Evolutionary conservation across 2,888 invertebrate genomes (phyloP).

Genomic region (Tiliacea aurago): DNA sequence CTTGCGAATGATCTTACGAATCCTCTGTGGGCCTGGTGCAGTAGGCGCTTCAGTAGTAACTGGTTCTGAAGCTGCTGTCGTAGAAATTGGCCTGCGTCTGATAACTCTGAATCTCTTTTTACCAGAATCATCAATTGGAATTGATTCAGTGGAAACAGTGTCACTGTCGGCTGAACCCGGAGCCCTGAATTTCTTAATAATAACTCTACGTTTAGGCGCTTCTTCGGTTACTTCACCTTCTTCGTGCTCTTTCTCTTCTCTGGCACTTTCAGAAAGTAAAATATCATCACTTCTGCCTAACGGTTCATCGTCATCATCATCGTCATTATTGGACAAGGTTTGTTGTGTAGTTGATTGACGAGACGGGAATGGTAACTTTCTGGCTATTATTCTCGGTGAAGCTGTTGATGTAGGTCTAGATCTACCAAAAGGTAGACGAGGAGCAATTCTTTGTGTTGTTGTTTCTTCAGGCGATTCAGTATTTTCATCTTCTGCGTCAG

Average conservation of each 20-base stretch:
- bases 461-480: conserved; percentile 62
- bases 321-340: conserved; percentile 71
- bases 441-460: conserved; percentile 72
- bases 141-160: conserved; percentile 73
- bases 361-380: conserved; percentile 80
- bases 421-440: conserved; percentile 80
- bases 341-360: conserved; percentile 77
- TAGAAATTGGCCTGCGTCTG: conserved; percentile 80
- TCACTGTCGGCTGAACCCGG: conserved; percentile 66
- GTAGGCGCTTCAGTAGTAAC: conserved; percentile 66
- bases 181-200: conserved; percentile 78
- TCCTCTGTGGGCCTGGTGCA: conserved; percentile 69
- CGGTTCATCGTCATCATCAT: conserved; percentile 77
- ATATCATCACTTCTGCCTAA: conserved; percentile 85
- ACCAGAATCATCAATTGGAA: conserved; percentile 78
- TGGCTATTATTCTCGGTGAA: conserved; percentile 71
- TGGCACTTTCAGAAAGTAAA: conserved; percentile 87
- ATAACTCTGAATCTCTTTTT: conserved; percentile 82
- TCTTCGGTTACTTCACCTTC: conserved; percentile 70
- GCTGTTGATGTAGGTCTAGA: conserved; percentile 70
- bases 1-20: conserved; percentile 85
- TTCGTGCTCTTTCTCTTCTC: conserved; percentile 86
- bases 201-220: conserved; percentile 74
- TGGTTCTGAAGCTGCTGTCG: conserved; percentile 67
- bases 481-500: conserved; percentile 56